These are phyloP conservation scores for Triplophysa tibetana DNA, from an alignment of 2,113 vertebrate species.

Conservation along the genomic window DNA sequence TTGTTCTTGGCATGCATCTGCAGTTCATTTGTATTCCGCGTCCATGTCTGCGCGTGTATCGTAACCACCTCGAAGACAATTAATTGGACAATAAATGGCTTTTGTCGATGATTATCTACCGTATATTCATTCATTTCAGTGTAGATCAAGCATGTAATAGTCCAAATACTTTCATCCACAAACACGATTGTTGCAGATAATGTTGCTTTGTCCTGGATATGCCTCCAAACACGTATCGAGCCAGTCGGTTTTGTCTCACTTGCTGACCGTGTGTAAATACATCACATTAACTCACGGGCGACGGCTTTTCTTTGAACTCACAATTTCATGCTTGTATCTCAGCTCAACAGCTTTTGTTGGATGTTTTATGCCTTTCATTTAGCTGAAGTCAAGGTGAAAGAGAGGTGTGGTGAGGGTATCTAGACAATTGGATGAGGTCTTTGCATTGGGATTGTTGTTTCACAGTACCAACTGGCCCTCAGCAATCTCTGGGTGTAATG, in stretches of 20 bases:
- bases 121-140: slow-evolving; percentile 48
- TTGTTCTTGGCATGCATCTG: background rate
- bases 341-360: background rate
- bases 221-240: slow-evolving; percentile 32
- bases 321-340: slow-evolving; percentile 35
- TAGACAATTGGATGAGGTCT: background rate
- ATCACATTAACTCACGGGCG: slow-evolving; percentile 15
- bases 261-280: slow-evolving; percentile 27
- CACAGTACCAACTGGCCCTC: background rate
- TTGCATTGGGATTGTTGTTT: background rate
- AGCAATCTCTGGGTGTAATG: slow-evolving; percentile 11
- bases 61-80: slow-evolving; percentile 45
- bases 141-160: slow-evolving; percentile 56
- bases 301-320: slow-evolving; percentile 25
- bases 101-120: slow-evolving; percentile 54
- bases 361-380: slow-evolving; percentile 17
- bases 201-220: slow-evolving; percentile 34
- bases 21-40: slow-evolving; percentile 24
- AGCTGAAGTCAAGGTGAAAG: slow-evolving; percentile 25
- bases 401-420: background rate
- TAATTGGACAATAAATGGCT: slow-evolving; percentile 56
- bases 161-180: slow-evolving; percentile 47
- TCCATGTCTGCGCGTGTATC: background rate
- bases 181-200: slow-evolving; percentile 45
- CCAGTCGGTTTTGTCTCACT: slow-evolving; percentile 5